These are phyloP conservation scores for Harlomillsia oculata DNA, from an alignment of 1,140 invertebrate genomes.

Conservation along the genomic window DNA sequence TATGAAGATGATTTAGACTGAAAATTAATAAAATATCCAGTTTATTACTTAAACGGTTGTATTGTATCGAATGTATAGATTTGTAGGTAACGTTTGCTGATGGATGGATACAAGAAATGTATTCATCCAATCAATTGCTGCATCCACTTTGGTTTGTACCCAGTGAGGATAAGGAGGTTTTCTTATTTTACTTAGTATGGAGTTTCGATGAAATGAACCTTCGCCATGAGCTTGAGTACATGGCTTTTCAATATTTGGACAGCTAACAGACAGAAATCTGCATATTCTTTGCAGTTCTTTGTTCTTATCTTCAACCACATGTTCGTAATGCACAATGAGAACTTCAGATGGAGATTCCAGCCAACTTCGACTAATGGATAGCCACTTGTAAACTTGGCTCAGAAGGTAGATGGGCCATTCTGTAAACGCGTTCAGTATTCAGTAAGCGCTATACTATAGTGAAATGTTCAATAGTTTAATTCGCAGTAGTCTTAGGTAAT, in stretches of 20 bases:
- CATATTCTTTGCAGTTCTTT: conserved; percentile 32
- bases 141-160: conserved; percentile 15
- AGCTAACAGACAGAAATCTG: conserved; percentile 28
- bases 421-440: conserved; percentile 13
- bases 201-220: conserved; percentile 26
- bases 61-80: conserved; percentile 16
- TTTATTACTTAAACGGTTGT: neutral
- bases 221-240: conserved; percentile 35
- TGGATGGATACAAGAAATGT: neutral
- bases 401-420: conserved; percentile 37
- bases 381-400: conserved; percentile 36
- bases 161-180: neutral
- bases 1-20: neutral
- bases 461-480: neutral
- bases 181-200: too few species aligned
- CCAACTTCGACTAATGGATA: conserved; percentile 36
- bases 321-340: conserved; percentile 37
- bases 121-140: conserved; percentile 26
- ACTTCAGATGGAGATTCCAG: conserved; percentile 26
- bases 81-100: conserved; percentile 14
- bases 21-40: neutral
- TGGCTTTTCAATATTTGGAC: conserved; percentile 14
- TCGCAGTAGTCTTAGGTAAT: neutral
- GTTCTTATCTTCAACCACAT: conserved; percentile 25
- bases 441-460: neutral